These are phyloP conservation scores for Poecilia picta DNA, from an alignment of 2,797 vertebrate genomes.

Conservation along the genomic window DNA sequence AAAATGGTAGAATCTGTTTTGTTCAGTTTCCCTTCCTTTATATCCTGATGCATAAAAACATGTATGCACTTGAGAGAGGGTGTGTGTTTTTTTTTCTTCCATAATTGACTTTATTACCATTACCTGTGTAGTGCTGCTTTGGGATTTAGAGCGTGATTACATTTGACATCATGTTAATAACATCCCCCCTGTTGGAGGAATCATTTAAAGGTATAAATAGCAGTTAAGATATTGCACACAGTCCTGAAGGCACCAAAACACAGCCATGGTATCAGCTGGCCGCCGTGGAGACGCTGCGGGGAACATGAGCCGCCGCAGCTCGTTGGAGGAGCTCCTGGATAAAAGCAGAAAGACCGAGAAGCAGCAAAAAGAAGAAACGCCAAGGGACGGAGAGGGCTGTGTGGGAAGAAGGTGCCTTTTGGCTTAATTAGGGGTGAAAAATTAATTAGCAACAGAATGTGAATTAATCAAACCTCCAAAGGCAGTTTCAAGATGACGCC, in stretches of 20 bases:
- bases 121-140: constrained; percentile 12
- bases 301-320: constrained; percentile 27
- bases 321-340: constrained; percentile 51
- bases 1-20: neutral
- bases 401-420: constrained; percentile 77
- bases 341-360: constrained; percentile 31
- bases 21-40: neutral
- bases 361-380: constrained; percentile 27
- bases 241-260: constrained; percentile 54
- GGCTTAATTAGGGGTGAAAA: constrained; percentile 79
- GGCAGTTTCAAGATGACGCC: constrained; percentile 63
- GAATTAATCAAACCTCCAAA: constrained; percentile 79
- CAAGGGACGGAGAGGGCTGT: constrained; percentile 39
- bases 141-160: constrained; percentile 65
- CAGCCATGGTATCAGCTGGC: constrained; percentile 71
- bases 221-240: constrained; percentile 61
- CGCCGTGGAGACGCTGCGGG: constrained; percentile 58
- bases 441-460: constrained; percentile 80
- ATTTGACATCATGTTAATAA: constrained; percentile 73
- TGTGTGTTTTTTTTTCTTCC: neutral
- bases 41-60: neutral
- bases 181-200: constrained; percentile 57
- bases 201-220: constrained; percentile 75
- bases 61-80: neutral
- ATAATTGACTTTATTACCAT: neutral